A percentile compares a stretch with the other conserved stretches of the same genome.
Conservation (phyloP, 2,797 vertebrate species). For the Galago senegalensis region DNA sequence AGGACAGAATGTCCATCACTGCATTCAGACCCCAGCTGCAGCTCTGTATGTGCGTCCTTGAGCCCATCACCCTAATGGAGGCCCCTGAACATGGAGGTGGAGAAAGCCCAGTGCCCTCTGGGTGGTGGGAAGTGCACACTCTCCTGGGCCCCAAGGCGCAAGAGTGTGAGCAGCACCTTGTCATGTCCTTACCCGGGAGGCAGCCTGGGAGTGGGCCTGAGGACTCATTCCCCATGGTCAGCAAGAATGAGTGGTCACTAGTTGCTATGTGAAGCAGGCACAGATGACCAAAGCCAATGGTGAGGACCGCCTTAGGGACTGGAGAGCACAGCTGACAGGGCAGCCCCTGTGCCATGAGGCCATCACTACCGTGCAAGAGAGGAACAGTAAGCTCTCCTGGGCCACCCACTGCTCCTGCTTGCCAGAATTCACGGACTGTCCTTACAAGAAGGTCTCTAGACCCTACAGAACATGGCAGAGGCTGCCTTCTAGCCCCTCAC, state of each 20-base stretch:
- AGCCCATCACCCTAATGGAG: not conserved
- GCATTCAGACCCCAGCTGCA: not conserved
- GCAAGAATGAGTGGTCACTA: not conserved
- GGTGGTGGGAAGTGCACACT: not conserved
- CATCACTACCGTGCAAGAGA: constrained; percentile 36
- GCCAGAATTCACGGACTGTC: not conserved
- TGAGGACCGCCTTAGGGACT: not conserved
- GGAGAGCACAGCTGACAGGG: not conserved
- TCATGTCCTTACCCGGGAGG: not conserved
- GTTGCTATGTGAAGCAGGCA: not conserved
- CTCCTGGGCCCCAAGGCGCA: not conserved
- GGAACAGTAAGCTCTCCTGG: not conserved
- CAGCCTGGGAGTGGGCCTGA: not conserved
- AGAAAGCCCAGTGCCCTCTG: not conserved
- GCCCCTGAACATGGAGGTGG: not conserved
- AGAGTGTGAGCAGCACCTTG: not conserved
- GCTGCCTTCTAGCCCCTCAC: not conserved
- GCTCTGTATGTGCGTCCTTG: not conserved
- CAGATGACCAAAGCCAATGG: not conserved
- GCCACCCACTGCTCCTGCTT: accelerated
- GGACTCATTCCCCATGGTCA: not conserved
- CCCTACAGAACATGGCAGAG: not conserved
- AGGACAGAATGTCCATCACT: not conserved
- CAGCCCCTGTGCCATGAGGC: not conserved
- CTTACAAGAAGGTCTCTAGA: not conserved